phyloP scores from a whole-genome alignment of 2,797 vertebrate species.

The Xenops minutus region DNA sequence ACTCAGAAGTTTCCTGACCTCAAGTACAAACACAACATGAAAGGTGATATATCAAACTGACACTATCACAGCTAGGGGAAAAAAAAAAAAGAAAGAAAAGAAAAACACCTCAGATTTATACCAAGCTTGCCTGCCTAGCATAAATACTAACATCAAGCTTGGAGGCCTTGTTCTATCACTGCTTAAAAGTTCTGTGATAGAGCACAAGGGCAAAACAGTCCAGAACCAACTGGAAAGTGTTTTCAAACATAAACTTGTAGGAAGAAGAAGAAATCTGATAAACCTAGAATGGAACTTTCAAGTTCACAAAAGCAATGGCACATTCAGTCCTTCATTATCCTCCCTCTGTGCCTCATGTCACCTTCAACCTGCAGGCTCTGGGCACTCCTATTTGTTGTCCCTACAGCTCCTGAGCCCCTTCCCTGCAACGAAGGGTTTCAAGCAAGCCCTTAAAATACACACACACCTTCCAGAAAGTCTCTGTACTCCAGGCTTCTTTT shows the following conservation, averaged over 20 bases:
- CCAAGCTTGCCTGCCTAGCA: constrained; percentile 41
- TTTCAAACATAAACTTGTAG: neutral
- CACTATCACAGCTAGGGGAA: constrained; percentile 48
- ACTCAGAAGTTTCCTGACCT: constrained; percentile 64
- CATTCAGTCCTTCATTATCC: neutral
- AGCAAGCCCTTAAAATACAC: neutral
- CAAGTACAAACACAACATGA: constrained; percentile 64
- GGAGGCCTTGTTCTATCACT: neutral
- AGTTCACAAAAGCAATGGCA: neutral
- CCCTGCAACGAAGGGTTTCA: neutral
- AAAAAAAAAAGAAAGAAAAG: neutral
- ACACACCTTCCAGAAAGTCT: neutral
- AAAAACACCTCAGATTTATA: constrained; percentile 54
- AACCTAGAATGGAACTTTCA: neutral
- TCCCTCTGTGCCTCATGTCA: neutral
- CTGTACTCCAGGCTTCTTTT: neutral
- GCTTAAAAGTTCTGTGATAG: neutral
- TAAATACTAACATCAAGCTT: constrained; percentile 49
- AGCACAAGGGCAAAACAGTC: constrained; percentile 17
- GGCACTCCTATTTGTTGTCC: neutral
- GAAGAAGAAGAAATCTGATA: neutral
- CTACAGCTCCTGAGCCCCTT: neutral
- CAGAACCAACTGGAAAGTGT: neutral
- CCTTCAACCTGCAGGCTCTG: neutral
- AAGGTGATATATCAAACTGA: constrained; percentile 72